phyloP scores from a whole-genome alignment of 2,888 invertebrate species.

The Thymelicus lineola region DNA sequence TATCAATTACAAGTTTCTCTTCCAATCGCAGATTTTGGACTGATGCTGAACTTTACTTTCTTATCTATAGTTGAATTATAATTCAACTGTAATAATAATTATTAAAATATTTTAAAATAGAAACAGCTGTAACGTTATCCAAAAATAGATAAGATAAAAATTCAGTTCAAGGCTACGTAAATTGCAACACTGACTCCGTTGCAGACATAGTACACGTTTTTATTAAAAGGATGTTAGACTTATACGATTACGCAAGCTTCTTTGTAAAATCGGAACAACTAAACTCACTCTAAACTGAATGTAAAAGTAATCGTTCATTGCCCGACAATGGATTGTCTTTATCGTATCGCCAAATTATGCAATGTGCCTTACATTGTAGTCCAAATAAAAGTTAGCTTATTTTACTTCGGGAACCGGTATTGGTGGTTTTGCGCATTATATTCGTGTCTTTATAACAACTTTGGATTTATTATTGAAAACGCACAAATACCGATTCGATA shows the following conservation, averaged over 20 bases:
- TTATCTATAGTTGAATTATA: background rate
- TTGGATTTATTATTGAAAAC: background rate
- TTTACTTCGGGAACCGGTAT: too few relatives aligned
- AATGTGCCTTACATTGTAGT: too few relatives aligned
- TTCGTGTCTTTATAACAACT: too few relatives aligned
- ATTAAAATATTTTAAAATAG: background rate
- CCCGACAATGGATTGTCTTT: background rate
- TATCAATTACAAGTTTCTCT: too few relatives aligned
- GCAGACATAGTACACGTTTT: constrained; percentile 37
- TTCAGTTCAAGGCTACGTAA: constrained; percentile 21
- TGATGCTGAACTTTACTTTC: background rate
- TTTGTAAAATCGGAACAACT: background rate
- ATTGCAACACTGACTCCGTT: constrained; percentile 30
- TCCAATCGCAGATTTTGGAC: background rate
- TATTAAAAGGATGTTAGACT: constrained; percentile 27
- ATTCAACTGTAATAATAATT: background rate
- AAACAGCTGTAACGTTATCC: constrained; percentile 6
- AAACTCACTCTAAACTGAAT: background rate
- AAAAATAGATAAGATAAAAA: constrained; percentile 30
- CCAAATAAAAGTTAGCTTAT: too few relatives aligned
- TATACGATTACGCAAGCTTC: constrained; percentile 7
- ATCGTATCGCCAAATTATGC: too few relatives aligned
- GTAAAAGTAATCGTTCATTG: background rate
- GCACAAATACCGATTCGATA: background rate
- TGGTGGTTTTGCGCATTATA: too few relatives aligned